Evolutionary conservation across 2,888 invertebrate genomes (phyloP).

Genomic region (Hypolimnas misippus): DNA sequence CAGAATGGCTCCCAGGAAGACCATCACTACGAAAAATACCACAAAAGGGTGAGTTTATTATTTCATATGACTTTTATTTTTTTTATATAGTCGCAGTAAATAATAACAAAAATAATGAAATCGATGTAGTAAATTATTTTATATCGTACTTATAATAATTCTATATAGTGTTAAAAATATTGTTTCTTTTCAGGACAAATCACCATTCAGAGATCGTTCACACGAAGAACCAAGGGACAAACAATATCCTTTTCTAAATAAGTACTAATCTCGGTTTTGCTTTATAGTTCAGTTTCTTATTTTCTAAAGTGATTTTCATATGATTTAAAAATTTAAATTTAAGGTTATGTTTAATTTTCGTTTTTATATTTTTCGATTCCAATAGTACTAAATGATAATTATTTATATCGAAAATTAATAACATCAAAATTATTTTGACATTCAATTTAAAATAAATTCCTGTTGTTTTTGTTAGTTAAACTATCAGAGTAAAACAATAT

Average conservation of each 20-base stretch:
- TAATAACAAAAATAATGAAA: too few species aligned
- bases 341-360: too few species aligned
- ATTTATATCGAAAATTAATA: too few species aligned
- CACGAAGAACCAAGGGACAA: constrained; percentile 92
- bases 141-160: neutral
- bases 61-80: neutral
- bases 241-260: constrained; percentile 90
- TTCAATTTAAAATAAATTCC: too few species aligned
- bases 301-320: neutral
- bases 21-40: constrained; percentile 89
- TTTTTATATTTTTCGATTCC: too few species aligned
- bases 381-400: too few species aligned
- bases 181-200: constrained; percentile 86
- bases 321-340: neutral
- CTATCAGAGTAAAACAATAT: too few species aligned
- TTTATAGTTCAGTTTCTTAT: neutral
- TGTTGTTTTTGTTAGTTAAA: too few species aligned
- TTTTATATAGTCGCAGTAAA: neutral
- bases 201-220: constrained; percentile 90
- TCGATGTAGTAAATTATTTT: too few species aligned
- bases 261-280: neutral
- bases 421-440: too few species aligned
- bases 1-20: constrained; percentile 91
- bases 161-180: neutral
- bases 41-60: constrained; percentile 86